Evolutionary conservation across 2,888 invertebrate genomes (phyloP), one percentile per base, ranked within the genome.

Genomic region (Epirrhoe tristata): DNA sequence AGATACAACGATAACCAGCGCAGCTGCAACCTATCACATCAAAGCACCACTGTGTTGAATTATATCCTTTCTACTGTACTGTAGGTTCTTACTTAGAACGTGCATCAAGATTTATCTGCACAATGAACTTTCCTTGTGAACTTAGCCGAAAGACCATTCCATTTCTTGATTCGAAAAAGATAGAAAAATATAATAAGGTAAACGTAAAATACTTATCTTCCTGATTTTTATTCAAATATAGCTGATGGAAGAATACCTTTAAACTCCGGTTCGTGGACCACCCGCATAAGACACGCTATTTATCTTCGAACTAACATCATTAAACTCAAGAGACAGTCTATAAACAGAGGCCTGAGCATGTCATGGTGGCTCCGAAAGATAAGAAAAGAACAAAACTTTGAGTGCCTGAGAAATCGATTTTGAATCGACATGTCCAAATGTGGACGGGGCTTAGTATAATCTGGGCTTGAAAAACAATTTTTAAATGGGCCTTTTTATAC

Each of bases 21-120:
- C 90, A 90, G 89, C 91, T 91, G 91, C 86, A 82, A 75, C 76
- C 76, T 77, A 87, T 87, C 85, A 86, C 77, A 79, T 86, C 82
- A 88, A 86, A 85, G 81, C 69, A 74, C 71, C 78, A 80, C 84
- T 87, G 84, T 89, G 79, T 66, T 69, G 51, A 67, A 24, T 58
- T 57, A 55, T 43, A 56, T 54, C 58, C 56, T 66, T 62, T 51
- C 64, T 51, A 50, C 55, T 48, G 10, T 5, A 43, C 31, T 51
- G 17, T 34, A 7, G 17, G 32, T 43, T 52, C 34, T 53, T 66
- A 63, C 8, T 14, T 48, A 48, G 16, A 36, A 52, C 58, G 31
- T 58, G 51, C 53, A 17, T 63, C n/a, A 10, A 31, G 32, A 46
- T 60, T 63, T 53, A 39, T 67, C 57, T 60, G 63, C 53, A 6